Evolutionary conservation across 2,888 invertebrate species (phyloP).

Genomic region (Pherbina coryleti): DNA sequence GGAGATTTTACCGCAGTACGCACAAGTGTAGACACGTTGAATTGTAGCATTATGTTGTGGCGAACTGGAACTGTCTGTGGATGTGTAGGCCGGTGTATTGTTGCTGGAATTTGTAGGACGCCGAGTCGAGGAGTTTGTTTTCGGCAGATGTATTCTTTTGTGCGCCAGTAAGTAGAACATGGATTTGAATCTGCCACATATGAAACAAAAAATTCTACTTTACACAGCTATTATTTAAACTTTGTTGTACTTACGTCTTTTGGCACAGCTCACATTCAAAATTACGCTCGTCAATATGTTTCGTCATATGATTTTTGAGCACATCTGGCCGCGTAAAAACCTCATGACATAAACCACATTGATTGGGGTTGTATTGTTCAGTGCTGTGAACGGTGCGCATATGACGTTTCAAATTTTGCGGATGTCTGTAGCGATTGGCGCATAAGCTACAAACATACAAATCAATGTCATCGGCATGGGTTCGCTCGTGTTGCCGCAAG

Average conservation of each 20-base stretch:
- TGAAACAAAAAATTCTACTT: not conserved
- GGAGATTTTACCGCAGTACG: constrained; percentile 49
- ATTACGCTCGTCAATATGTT: constrained; percentile 46
- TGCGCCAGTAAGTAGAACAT: constrained; percentile 47
- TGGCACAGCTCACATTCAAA: constrained; percentile 47
- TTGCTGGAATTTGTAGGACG: not conserved
- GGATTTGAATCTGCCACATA: constrained; percentile 48
- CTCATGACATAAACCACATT: constrained; percentile 47
- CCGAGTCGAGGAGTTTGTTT: not conserved
- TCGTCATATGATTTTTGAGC: constrained; percentile 50
- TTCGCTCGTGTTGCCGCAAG: constrained; percentile 48
- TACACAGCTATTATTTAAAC: not conserved
- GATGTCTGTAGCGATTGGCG: constrained; percentile 22
- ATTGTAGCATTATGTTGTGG: not conserved
- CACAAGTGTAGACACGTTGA: constrained; percentile 38
- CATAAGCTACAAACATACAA: constrained; percentile 47
- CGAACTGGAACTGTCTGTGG: constrained; percentile 27
- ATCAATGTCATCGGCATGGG: constrained; percentile 40
- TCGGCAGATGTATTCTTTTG: constrained; percentile 39
- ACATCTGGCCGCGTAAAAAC: constrained; percentile 48
- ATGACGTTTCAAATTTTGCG: constrained; percentile 51
- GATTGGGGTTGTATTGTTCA: constrained; percentile 33
- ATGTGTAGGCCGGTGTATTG: constrained; percentile 6
- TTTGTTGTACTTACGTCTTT: constrained; percentile 42
- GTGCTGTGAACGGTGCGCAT: constrained; percentile 45